phyloP scores from a whole-genome alignment of 1,140 invertebrate species.

The Asobara japonica region DNA sequence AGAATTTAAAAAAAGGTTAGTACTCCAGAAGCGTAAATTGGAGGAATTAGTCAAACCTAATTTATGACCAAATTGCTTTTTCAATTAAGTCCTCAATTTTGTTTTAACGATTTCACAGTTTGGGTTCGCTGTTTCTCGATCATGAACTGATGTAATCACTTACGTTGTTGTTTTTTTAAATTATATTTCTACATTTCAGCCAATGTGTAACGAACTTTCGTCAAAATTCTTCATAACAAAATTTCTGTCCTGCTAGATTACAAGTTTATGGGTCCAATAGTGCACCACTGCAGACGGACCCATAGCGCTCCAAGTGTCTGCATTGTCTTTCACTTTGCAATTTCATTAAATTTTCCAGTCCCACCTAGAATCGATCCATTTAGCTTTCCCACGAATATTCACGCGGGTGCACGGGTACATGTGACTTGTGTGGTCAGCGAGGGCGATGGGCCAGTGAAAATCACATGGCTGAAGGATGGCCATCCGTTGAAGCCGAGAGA shows the following conservation, averaged over 20 bases:
- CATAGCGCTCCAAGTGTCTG: not conserved
- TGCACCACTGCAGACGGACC: too few relatives aligned
- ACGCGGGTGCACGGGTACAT: slow-evolving; percentile 67
- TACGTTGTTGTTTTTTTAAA: too few relatives aligned
- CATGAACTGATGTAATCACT: too few relatives aligned
- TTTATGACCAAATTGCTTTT: not conserved
- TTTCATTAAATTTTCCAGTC: slow-evolving; percentile 64
- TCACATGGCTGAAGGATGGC: slow-evolving; percentile 75
- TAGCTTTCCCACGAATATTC: slow-evolving; percentile 69
- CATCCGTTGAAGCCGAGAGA: slow-evolving; percentile 52
- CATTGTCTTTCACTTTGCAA: not conserved
- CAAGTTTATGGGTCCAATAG: too few relatives aligned
- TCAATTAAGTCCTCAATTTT: not conserved
- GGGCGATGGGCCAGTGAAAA: slow-evolving; percentile 75
- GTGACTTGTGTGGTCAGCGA: slow-evolving; percentile 76
- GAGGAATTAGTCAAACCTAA: not conserved
- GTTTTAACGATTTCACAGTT: too few relatives aligned
- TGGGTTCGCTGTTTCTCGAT: too few relatives aligned
- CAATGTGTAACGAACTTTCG: too few relatives aligned
- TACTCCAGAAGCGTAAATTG: too few relatives aligned
- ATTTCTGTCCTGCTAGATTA: too few relatives aligned
- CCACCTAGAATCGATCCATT: slow-evolving; percentile 72
- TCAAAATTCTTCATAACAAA: too few relatives aligned
- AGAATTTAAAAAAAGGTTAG: too few relatives aligned
- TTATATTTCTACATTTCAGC: too few relatives aligned